phyloP scores from a whole-genome alignment of 2,113 vertebrate species.

The Nannospalax galili region DNA sequence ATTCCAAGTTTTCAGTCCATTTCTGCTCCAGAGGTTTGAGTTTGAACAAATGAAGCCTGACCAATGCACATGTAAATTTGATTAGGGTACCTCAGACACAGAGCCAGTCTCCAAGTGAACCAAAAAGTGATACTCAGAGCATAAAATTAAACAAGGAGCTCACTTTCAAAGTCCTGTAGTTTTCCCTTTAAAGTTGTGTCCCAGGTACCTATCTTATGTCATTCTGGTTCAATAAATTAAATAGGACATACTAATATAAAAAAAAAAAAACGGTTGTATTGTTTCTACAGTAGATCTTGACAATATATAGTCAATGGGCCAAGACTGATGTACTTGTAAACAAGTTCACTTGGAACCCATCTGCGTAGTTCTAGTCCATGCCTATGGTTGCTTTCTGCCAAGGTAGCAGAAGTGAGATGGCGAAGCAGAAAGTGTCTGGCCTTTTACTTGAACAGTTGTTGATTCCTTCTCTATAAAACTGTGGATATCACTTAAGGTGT shows the following conservation, averaged over 20 bases:
- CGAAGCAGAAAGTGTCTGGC: neutral
- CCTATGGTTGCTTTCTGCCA: neutral
- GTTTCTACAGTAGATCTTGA: neutral
- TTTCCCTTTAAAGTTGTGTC: neutral
- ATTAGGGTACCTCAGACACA: neutral
- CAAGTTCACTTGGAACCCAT: neutral
- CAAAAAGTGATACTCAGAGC: no score
- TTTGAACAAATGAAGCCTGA: neutral
- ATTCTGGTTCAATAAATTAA: neutral
- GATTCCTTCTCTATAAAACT: neutral
- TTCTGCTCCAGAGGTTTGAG: neutral
- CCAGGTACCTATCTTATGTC: neutral
- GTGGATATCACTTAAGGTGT: neutral
- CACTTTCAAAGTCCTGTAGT: neutral
- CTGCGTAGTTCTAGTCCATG: neutral
- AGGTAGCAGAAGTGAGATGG: neutral
- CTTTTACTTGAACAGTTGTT: neutral
- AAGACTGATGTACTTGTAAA: neutral
- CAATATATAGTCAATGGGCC: neutral
- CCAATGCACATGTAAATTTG: neutral
- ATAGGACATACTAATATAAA: slow-evolving; percentile 8
- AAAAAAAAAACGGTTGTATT: slow-evolving; percentile 42
- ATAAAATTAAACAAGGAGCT: neutral
- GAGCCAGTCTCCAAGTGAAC: neutral
- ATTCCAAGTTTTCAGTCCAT: neutral